Evolutionary conservation across 1,140 invertebrate species (phyloP).

Genomic region (Calycopis cecrops): DNA sequence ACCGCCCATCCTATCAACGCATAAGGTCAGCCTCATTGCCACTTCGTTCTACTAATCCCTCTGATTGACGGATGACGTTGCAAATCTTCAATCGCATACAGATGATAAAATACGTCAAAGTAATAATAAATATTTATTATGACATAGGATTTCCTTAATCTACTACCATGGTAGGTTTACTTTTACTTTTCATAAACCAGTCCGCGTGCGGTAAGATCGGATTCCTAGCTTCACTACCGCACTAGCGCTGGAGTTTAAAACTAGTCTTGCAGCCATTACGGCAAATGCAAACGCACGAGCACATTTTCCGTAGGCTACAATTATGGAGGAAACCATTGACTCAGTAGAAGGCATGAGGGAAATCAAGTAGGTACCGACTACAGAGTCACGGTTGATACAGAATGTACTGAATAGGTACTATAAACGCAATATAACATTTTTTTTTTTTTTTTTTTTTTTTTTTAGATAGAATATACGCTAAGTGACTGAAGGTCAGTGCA

Average conservation of each 20-base stretch:
- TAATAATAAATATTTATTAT: neutral
- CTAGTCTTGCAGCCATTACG: slow-evolving; percentile 13
- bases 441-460: too few species aligned
- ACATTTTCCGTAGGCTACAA: slow-evolving; percentile 12
- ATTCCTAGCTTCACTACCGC: neutral
- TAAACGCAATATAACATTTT: too few species aligned
- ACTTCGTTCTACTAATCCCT: too few species aligned
- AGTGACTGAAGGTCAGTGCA: too few species aligned
- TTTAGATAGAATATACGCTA: too few species aligned
- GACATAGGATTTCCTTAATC: slow-evolving; percentile 7
- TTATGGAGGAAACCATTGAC: slow-evolving; percentile 7
- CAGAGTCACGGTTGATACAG: slow-evolving; percentile 15
- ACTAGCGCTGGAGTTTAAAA: slow-evolving; percentile 5
- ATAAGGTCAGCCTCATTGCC: too few species aligned
- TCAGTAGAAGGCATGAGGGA: slow-evolving; percentile 6
- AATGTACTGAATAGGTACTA: slow-evolving; percentile 13
- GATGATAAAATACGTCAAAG: too few species aligned
- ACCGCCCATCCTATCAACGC: too few species aligned
- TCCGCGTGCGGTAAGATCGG: slow-evolving; percentile 19
- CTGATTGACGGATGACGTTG: too few species aligned
- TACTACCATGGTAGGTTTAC: slow-evolving; percentile 1
- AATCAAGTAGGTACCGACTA: slow-evolving; percentile 6
- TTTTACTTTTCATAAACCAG: slow-evolving; percentile 14
- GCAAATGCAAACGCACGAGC: slow-evolving; percentile 6
- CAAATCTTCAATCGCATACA: too few species aligned